Percentiles rank a stretch among this genome's conserved stretches.
phyloP scores from a whole-genome alignment of 1,140 invertebrate genomes.

The Ostrea denselamellosa region DNA sequence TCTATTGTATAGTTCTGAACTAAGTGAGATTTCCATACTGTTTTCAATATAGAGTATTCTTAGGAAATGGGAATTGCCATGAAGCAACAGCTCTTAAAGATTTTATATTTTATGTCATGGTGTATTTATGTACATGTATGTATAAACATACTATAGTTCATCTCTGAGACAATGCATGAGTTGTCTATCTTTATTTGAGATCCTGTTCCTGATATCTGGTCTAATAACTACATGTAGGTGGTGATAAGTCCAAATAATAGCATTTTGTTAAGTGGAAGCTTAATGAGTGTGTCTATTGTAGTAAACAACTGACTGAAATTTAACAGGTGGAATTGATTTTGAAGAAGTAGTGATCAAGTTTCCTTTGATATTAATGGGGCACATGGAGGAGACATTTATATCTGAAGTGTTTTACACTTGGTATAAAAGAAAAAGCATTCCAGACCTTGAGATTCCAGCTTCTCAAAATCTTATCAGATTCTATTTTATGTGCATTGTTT shows the following conservation, averaged over 20 bases:
- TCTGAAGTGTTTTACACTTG: slow-evolving; percentile 5
- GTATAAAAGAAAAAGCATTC: background rate
- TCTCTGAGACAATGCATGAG: background rate
- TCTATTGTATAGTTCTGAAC: too few relatives aligned
- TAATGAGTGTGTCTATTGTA: background rate
- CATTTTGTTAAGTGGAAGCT: background rate
- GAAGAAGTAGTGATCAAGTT: background rate
- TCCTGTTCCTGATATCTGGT: too few relatives aligned
- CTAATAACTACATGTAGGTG: too few relatives aligned
- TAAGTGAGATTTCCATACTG: too few relatives aligned
- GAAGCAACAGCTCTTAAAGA: too few relatives aligned
- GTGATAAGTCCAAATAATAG: too few relatives aligned
- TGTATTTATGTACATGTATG: too few relatives aligned
- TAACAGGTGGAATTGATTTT: background rate
- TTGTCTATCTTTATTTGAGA: background rate
- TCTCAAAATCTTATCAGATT: background rate
- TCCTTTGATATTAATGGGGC: background rate
- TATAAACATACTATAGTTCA: too few relatives aligned
- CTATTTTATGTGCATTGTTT: slow-evolving; percentile 32
- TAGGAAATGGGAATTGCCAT: too few relatives aligned
- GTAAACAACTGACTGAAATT: background rate
- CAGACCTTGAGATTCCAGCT: background rate
- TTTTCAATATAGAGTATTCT: too few relatives aligned
- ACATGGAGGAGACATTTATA: background rate
- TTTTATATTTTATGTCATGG: too few relatives aligned